Evolutionary conservation across 2,888 invertebrate genomes (phyloP), one percentile per base, ranked within the genome.

Genomic region (Phorcus lineatus): DNA sequence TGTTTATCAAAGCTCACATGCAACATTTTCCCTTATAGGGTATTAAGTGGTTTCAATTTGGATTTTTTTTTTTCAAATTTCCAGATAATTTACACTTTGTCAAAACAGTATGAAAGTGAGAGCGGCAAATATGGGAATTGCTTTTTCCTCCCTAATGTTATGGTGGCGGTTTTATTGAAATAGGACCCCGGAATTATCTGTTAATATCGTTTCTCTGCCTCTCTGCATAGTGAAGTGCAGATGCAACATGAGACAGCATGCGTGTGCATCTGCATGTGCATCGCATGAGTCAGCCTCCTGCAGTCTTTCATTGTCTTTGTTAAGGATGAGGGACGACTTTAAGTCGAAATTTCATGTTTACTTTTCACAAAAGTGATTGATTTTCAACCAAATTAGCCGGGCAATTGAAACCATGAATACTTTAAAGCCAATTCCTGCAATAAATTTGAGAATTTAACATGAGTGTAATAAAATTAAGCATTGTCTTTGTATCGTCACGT

Each of bases 251-350:
- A 40, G 19, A 70, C 13, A 19, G n/a, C 67, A 67, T 28, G 67
- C 31, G n/a, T 67, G 67, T 67, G 67, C 67, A 67, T 36, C 13
- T 22, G 62, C 62, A 47, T 47, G 47, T 47, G 47, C 47, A 47
- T 47, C 13, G 47, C 47, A 36, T 70, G 70, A 70, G 19, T 31
- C 70, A 70, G 19, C 17, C 19, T 19, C 24, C 19, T 70, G 19
- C 70, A 70, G 47, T 47, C 11, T 36, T 31, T 70, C 70, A 70
- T 70, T 70, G 70, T 70, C 70, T 70, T 70, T 70, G 70, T 70
- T 40, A n/a, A 70, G 70, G 19, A 17, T 70, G 70, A 70, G 19
- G 11, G 40, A 70, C n/a, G 70, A 70, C n/a, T 36, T 70, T n/a
- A 19, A 70, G 40, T 40, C 36, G 70, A 70, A 36, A 36, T 36